These are phyloP conservation scores for Hylaeus anthracinus DNA, from an alignment of 1,140 invertebrate genomes.

Conservation along the genomic window DNA sequence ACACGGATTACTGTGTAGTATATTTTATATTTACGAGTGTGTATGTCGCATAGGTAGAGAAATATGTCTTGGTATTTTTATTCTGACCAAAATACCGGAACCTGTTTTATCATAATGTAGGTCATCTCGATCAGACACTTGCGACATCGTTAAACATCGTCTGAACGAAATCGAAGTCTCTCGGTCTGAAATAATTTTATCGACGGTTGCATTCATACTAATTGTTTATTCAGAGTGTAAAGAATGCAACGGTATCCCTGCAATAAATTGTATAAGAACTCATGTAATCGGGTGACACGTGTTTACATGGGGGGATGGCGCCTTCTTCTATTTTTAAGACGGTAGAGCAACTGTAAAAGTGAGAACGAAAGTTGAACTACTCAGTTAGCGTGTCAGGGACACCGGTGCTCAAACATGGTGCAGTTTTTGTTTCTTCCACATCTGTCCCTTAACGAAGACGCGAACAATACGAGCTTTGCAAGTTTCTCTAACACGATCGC, in stretches of 20 bases:
- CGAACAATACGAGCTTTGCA: no score
- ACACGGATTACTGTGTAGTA: background rate
- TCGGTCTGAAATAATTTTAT: slow-evolving; percentile 1
- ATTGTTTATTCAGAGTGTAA: background rate
- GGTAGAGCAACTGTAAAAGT: slow-evolving; percentile 71
- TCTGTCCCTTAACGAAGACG: background rate
- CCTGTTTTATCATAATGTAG: slow-evolving; percentile 56
- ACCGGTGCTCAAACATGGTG: slow-evolving; percentile 4
- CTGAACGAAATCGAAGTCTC: slow-evolving; percentile 38
- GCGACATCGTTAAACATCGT: slow-evolving; percentile 48
- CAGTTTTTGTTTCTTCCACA: background rate
- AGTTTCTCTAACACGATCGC: no score
- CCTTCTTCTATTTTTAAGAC: slow-evolving; percentile 43
- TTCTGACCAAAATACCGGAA: slow-evolving; percentile 48
- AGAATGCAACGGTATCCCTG: background rate
- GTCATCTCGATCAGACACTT: slow-evolving; percentile 55
- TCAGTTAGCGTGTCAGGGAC: slow-evolving; percentile 73
- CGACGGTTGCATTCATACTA: background rate
- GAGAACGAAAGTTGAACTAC: slow-evolving; percentile 73
- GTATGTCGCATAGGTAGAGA: slow-evolving; percentile 12
- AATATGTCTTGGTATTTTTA: slow-evolving; percentile 33
- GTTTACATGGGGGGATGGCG: slow-evolving; percentile 20
- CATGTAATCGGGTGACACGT: slow-evolving; percentile 9
- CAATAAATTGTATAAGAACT: background rate
- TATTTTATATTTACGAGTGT: background rate